Evolutionary conservation across 2,888 invertebrate genomes (phyloP).

Genomic region (Xanthorhoe spadicearia): DNA sequence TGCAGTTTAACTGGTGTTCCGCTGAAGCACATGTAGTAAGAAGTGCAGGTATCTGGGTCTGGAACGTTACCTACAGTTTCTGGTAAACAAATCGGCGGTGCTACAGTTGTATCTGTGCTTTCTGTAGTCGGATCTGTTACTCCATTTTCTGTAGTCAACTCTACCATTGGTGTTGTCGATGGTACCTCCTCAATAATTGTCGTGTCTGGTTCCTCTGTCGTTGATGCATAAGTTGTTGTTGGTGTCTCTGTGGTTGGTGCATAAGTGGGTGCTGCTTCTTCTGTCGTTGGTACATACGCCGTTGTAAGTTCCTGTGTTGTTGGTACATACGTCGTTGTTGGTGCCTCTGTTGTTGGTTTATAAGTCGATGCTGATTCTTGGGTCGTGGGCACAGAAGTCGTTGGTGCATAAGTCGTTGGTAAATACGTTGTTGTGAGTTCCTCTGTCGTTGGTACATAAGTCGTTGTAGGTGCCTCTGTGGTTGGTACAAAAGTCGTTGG

Average conservation of each 20-base stretch:
- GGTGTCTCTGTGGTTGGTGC: conserved; percentile 7
- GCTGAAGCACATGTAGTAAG: conserved; percentile 49
- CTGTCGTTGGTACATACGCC: conserved; percentile 15
- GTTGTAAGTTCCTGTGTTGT: conserved; percentile 13
- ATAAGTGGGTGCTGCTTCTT: not conserved
- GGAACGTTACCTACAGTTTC: conserved; percentile 46
- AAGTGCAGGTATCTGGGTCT: conserved; percentile 48
- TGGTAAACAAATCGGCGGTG: not conserved
- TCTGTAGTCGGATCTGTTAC: not conserved
- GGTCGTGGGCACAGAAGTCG: too few relatives aligned
- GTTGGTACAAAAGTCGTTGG: conserved; percentile 17
- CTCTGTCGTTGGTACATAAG: too few relatives aligned
- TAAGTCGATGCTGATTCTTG: not conserved
- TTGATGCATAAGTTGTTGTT: conserved; percentile 2
- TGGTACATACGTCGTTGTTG: conserved; percentile 5
- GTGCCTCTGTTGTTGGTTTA: conserved; percentile 6
- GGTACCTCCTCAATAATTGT: conserved; percentile 7
- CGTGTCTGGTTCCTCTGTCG: conserved; percentile 11
- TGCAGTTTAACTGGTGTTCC: conserved; percentile 37
- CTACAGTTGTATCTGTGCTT: conserved; percentile 24
- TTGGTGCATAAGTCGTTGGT: not conserved
- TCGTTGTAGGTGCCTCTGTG: conserved; percentile 3
- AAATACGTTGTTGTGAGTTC: not conserved
- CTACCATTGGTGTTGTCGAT: conserved; percentile 18
- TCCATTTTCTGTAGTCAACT: conserved; percentile 16